Percentiles rank a stretch among this genome's conserved stretches.
These are phyloP conservation scores for Aldrovandia affinis DNA, from an alignment of 2,797 vertebrate species.

Conservation along the genomic window DNA sequence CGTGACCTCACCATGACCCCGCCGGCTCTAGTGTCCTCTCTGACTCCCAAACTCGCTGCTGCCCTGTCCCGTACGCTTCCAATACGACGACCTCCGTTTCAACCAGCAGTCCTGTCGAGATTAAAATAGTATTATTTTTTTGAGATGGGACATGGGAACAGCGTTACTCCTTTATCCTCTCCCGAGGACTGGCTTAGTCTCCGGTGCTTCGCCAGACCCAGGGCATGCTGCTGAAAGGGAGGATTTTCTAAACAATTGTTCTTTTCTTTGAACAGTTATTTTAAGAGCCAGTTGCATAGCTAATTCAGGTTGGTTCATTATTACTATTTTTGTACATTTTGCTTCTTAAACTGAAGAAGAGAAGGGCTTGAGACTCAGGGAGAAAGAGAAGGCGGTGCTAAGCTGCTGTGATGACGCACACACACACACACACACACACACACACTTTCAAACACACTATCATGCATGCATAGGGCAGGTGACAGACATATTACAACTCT, in stretches of 20 bases:
- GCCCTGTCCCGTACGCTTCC: slow-evolving; percentile 63
- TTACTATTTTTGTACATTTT: not conserved
- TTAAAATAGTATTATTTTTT: slow-evolving; percentile 66
- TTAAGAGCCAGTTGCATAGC: too few relatives aligned
- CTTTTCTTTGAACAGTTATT: not conserved
- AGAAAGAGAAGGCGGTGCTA: not conserved
- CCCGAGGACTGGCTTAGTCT: slow-evolving; percentile 60
- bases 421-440: not conserved
- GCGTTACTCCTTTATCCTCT: slow-evolving; percentile 69
- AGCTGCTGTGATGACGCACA: not conserved
- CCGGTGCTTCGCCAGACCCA: not conserved
- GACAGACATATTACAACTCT: not conserved
- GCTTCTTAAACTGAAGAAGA: not conserved
- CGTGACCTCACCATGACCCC: not conserved
- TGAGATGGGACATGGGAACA: slow-evolving; percentile 66
- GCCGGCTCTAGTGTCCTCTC: slow-evolving; percentile 16
- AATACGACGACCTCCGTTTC: slow-evolving; percentile 70
- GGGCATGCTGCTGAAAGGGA: too few relatives aligned
- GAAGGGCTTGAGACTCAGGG: not conserved
- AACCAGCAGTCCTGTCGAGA: slow-evolving; percentile 69
- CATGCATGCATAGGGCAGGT: too few relatives aligned
- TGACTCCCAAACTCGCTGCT: slow-evolving; percentile 56
- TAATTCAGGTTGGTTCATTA: not conserved
- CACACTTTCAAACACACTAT: too few relatives aligned
- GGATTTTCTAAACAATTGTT: not conserved